phyloP scores from a whole-genome alignment of 2,888 invertebrate species.

The Tipula lateralis region DNA sequence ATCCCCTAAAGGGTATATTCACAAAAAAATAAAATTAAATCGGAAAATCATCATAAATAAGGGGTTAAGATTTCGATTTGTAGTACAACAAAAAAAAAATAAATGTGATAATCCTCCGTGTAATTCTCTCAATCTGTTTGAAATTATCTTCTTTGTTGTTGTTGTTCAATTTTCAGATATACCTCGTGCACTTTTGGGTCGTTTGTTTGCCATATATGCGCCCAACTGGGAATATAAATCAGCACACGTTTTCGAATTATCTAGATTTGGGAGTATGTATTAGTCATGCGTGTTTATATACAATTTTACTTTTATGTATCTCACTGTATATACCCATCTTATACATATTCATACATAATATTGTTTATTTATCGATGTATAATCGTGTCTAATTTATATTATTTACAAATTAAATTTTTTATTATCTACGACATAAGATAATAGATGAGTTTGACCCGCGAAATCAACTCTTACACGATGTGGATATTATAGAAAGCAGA shows the following conservation, averaged over 20 bases:
- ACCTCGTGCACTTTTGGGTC: background rate
- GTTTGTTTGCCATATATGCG: background rate
- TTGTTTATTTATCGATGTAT: background rate
- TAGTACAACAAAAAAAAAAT: background rate
- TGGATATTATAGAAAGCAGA: background rate
- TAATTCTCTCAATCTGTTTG: constrained; percentile 28
- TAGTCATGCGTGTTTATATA: background rate
- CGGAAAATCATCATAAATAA: constrained; percentile 11
- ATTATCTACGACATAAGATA: background rate
- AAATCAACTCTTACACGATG: background rate
- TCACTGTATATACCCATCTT: background rate
- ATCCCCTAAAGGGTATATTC: background rate
- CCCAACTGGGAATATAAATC: constrained; percentile 19
- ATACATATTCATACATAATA: background rate
- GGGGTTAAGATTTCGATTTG: constrained; percentile 19
- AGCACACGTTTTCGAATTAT: constrained; percentile 5
- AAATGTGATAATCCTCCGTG: constrained; percentile 26
- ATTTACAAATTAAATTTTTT: background rate
- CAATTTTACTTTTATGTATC: background rate
- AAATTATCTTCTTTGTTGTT: background rate
- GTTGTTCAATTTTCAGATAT: background rate
- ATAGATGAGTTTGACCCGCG: background rate
- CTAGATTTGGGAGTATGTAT: background rate
- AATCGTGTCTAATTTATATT: constrained; percentile 4
- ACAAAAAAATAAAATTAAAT: background rate